Conservation (phyloP, 2,113 vertebrate genomes). For the Tachysurus vachellii region DNA sequence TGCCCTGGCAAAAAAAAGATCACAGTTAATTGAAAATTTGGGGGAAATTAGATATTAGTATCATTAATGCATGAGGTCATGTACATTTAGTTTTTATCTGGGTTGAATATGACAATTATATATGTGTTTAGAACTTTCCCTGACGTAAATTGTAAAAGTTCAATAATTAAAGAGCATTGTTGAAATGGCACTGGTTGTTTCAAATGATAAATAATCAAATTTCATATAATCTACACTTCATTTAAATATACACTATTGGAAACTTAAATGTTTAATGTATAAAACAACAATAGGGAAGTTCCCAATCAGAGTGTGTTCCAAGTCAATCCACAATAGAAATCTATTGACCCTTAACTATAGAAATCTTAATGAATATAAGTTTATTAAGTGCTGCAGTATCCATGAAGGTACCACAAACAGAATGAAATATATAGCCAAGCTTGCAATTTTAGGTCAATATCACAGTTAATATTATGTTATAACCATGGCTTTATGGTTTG, state of each 20-base stretch:
- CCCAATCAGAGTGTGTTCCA: background rate
- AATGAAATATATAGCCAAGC: background rate
- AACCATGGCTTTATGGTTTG: background rate
- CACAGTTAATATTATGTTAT: background rate
- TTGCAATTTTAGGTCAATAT: background rate
- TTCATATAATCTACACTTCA: background rate
- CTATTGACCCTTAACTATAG: background rate
- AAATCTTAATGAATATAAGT: background rate
- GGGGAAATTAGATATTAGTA: background rate
- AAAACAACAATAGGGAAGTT: background rate
- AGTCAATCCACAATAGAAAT: background rate
- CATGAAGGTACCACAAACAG: background rate
- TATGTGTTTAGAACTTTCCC: background rate
- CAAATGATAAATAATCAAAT: background rate
- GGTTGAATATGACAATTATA: background rate
- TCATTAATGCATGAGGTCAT: background rate
- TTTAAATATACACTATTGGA: background rate
- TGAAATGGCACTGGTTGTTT: background rate
- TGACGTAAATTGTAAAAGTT: background rate
- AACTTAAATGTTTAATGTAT: background rate
- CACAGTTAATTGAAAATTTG: background rate
- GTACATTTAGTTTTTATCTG: background rate
- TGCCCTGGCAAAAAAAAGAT: conserved; percentile 69
- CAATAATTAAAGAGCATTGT: background rate
- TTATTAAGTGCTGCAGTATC: background rate